A percentile compares a stretch with the other conserved stretches of the same genome.
phyloP scores from a whole-genome alignment of 1,140 invertebrate genomes.

The Chironomus striatipennis region DNA sequence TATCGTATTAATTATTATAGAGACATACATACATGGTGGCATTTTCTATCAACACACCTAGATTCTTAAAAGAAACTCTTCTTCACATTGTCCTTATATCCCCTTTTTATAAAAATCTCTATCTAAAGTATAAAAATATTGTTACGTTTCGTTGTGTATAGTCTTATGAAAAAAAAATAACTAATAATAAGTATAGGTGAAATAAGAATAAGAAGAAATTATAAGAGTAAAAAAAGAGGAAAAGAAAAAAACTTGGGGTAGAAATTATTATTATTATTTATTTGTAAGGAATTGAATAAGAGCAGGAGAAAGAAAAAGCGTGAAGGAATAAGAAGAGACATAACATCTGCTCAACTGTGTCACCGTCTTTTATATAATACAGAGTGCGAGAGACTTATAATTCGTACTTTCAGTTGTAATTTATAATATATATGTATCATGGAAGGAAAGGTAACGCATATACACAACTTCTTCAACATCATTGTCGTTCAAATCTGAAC shows the following conservation, averaged over 20 bases:
- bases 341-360: constrained; percentile 21
- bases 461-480: background rate
- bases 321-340: background rate
- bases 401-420: too few species aligned
- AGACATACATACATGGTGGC: background rate
- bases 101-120: background rate
- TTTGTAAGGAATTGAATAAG: constrained; percentile 5
- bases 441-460: background rate
- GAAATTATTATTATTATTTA: background rate
- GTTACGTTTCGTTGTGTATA: too few species aligned
- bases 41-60: constrained; percentile 4
- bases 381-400: too few species aligned
- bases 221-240: background rate
- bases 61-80: background rate
- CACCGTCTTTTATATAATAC: background rate
- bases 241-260: background rate
- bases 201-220: constrained; percentile 20
- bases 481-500: too few species aligned
- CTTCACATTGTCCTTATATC: background rate
- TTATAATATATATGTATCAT: too few species aligned
- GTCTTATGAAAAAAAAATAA: too few species aligned
- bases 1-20: background rate
- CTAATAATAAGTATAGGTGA: too few species aligned
- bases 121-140: background rate
- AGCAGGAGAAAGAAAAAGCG: background rate